Evolutionary conservation across 2,113 vertebrate genomes (phyloP).

Genomic region (Phrynosoma blainvillii): DNA sequence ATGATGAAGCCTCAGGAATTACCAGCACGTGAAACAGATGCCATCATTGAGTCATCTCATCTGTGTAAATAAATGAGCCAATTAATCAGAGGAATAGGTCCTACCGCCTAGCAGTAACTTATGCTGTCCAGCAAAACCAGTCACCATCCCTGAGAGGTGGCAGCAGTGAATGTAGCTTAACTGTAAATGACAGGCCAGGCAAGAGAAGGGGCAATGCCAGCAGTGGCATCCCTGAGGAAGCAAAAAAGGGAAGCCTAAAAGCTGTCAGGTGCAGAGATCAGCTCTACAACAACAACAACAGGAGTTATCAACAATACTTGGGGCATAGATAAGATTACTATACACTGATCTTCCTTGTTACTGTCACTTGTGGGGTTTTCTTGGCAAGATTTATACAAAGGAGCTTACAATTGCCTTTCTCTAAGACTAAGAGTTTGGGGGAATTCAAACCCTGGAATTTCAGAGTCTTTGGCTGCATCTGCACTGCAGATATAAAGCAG

Average conservation of each 20-base stretch:
- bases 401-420: too few relatives aligned
- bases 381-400: too few relatives aligned
- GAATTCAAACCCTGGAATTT: too few relatives aligned
- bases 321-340: too few relatives aligned
- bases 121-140: conserved; percentile 22
- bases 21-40: not conserved
- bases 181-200: not conserved
- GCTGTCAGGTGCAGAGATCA: not conserved
- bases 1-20: not conserved
- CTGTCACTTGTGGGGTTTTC: too few relatives aligned
- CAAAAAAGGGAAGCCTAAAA: too few relatives aligned
- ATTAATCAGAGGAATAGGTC: not conserved
- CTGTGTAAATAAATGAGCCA: conserved; percentile 3
- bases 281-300: too few relatives aligned
- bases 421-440: too few relatives aligned
- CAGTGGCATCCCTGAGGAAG: not conserved
- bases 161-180: not conserved
- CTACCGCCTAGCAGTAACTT: not conserved
- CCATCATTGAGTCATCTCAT: conserved; percentile 14
- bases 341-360: too few relatives aligned
- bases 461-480: too few relatives aligned
- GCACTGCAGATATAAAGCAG: too few relatives aligned
- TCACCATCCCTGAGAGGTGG: not conserved
- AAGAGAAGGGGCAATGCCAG: not conserved
- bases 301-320: too few relatives aligned